Base-by-base conservation (phyloP, 2,113 vertebrate genomes). In the Neodon shergylaensis region DNA sequence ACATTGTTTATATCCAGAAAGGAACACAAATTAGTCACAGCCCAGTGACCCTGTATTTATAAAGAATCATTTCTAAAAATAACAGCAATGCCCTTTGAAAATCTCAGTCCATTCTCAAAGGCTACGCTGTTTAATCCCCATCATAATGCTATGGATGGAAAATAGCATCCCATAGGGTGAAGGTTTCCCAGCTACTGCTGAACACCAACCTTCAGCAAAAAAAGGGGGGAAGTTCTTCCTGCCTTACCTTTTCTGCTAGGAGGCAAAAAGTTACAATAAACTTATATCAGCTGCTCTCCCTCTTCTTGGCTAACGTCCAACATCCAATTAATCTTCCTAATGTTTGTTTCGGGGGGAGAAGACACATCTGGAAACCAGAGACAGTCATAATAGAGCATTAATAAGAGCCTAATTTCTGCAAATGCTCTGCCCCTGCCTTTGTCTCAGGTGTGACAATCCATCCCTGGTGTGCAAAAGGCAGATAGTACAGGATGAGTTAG, bases 401-500 rank as follows among this genome's bases (percentile, higher is more conserved):
- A 83, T 36, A 42, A 72, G 81, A 63, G 52, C 24, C 58, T 65
- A 2, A 9, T 97, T 95, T 89, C 93, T 95, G 81, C 73, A 96
- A 96, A 77, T 12, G 26, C 0, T 0, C 1, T 11, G 49, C 33
- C 89, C 82, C 70, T 7, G 19, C 31, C 81, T 92, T 74, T 90
- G 70, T 74, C 58, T 96, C 81, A 91, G 63, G 65, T 52, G 33
- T 79, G 84, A 74, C 12, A 81, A 77, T 68, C 42, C 47, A 12
- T 96, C 44, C 22, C 44, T 28, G 17, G 63, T 24, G 2, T 66
- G 90, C 52, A 54, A 4, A 65, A 85, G 52, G 54, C 65, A 97
- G 95, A 96, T 94, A 96, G 82, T 87, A 96, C 92, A 82, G 90
- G 90, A 33, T 83, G 73, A 89, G 87, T 81, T 93, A 97, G 95